Evolutionary conservation across 2,113 vertebrate species (phyloP).

Genomic region (Megatriorchis doriae): DNA sequence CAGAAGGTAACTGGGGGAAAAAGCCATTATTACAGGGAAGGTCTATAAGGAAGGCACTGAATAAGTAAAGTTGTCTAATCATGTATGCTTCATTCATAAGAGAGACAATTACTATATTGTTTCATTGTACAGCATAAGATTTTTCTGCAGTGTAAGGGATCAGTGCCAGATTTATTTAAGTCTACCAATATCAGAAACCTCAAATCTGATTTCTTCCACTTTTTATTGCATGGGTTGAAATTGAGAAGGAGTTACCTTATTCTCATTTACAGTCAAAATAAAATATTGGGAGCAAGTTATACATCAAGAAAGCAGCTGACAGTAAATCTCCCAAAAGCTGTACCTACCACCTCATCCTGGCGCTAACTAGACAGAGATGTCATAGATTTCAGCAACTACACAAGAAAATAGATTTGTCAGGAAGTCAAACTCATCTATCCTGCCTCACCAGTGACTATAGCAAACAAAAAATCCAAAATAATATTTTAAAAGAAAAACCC

Average conservation of each 20-base stretch:
- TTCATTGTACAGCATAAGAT: neutral
- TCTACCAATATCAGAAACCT: neutral
- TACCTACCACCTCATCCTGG: neutral
- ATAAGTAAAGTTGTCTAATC: neutral
- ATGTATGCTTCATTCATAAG: neutral
- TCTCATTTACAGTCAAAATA: neutral
- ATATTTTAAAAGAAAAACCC: neutral
- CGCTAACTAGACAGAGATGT: neutral
- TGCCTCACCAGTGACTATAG: neutral
- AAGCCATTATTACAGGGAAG: neutral
- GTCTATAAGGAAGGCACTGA: neutral
- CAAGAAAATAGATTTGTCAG: neutral
- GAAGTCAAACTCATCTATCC: neutral
- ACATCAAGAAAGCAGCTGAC: neutral
- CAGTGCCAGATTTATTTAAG: neutral
- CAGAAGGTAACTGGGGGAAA: neutral
- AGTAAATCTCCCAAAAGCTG: neutral
- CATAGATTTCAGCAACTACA: neutral
- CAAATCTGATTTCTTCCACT: neutral
- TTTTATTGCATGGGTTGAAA: neutral
- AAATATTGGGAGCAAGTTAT: neutral
- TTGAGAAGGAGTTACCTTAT: neutral
- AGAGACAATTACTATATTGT: neutral
- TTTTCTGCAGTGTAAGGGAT: neutral
- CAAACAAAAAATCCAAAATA: neutral